Conservation (phyloP, 2,888 invertebrate genomes). For the Nemapogon koenigi region DNA sequence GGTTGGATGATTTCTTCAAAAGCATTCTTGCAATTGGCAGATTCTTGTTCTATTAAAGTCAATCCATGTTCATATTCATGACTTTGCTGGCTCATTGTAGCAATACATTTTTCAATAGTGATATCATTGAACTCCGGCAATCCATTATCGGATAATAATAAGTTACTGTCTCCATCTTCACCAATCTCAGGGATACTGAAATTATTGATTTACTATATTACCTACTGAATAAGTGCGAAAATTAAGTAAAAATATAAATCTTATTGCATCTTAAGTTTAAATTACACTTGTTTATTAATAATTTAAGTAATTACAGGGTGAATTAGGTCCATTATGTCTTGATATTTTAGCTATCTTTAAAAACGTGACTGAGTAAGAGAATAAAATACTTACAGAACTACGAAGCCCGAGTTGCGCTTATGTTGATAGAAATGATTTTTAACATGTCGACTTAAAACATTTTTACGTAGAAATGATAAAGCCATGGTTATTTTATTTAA, state of each 20-base stretch:
- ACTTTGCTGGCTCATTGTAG: constrained; percentile 83
- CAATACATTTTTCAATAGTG: constrained; percentile 83
- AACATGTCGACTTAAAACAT: constrained; percentile 38
- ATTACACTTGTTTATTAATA: no score
- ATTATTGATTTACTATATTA: no score
- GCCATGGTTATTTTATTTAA: constrained; percentile 28
- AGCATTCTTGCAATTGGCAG: constrained; percentile 59
- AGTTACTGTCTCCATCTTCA: constrained; percentile 81
- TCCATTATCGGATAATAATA: constrained; percentile 74
- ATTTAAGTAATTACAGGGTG: no score
- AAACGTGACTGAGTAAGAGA: no score
- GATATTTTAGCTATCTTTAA: background rate
- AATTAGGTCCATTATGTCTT: background rate
- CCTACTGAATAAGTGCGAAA: no score
- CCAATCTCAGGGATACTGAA: constrained; percentile 82
- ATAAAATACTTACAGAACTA: constrained; percentile 72
- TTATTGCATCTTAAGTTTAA: no score
- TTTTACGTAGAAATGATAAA: constrained; percentile 47
- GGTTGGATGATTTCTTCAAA: constrained; percentile 76
- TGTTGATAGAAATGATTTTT: constrained; percentile 46
- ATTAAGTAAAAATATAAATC: no score
- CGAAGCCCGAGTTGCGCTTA: constrained; percentile 71
- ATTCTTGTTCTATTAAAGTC: constrained; percentile 67
- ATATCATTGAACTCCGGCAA: constrained; percentile 83
- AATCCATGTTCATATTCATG: constrained; percentile 82